These are phyloP conservation scores for Mustela nigripes DNA, from an alignment of 2,113 vertebrate genomes.

Conservation along the genomic window DNA sequence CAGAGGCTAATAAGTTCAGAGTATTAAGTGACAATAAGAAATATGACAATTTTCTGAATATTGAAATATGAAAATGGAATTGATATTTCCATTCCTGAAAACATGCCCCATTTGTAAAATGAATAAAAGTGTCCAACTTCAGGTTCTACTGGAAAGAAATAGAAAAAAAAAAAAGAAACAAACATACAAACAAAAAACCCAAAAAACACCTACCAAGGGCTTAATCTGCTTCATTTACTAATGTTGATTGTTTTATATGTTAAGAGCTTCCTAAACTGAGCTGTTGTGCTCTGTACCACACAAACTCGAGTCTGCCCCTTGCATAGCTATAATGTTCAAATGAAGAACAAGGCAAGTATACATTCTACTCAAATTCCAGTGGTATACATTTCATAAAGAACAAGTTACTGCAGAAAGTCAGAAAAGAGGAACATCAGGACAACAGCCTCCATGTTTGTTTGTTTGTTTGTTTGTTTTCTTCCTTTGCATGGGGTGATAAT, in stretches of 20 bases:
- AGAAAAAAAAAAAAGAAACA: background rate
- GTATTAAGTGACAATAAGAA: background rate
- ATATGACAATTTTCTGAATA: background rate
- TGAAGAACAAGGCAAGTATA: background rate
- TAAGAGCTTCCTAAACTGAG: background rate
- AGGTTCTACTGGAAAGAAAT: background rate
- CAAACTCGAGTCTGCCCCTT: background rate
- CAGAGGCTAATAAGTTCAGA: background rate
- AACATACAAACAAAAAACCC: background rate
- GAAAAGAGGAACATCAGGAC: background rate
- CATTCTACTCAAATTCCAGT: background rate
- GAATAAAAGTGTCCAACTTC: background rate
- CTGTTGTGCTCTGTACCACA: accelerated
- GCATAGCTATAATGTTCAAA: background rate
- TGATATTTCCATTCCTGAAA: background rate
- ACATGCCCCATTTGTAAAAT: background rate
- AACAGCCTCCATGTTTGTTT: background rate
- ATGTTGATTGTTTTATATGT: background rate
- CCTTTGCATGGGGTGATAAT: background rate
- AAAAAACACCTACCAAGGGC: background rate
- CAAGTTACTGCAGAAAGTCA: accelerated
- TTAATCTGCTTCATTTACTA: background rate
- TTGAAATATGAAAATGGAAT: background rate
- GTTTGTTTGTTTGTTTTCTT: background rate
- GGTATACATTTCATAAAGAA: background rate